Evolutionary conservation across 2,888 invertebrate species (phyloP).

Genomic region (Orthosia cruda): DNA sequence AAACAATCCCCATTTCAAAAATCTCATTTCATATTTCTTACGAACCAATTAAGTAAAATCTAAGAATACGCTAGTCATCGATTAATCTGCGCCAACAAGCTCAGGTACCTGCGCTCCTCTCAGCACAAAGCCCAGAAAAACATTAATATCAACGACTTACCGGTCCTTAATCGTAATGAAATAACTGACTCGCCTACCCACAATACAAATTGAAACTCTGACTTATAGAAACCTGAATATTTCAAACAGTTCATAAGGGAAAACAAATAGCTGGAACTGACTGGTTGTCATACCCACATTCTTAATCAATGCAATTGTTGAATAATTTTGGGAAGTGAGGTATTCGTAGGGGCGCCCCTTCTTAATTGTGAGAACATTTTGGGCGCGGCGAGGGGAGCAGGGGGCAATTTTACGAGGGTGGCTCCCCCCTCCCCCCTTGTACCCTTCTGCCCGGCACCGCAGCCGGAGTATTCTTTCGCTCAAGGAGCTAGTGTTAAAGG

Average conservation of each 20-base stretch:
- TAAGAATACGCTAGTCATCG: neutral
- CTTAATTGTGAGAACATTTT: slow-evolving; percentile 61
- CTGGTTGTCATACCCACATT: slow-evolving; percentile 20
- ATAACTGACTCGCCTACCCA: slow-evolving; percentile 11
- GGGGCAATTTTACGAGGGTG: slow-evolving; percentile 58
- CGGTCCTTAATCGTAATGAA: slow-evolving; percentile 7
- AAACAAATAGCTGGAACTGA: slow-evolving; percentile 21
- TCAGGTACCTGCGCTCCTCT: neutral
- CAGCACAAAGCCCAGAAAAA: neutral
- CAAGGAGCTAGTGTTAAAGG: slow-evolving; percentile 42
- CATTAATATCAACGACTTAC: slow-evolving; percentile 4
- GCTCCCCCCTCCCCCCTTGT: slow-evolving; percentile 9
- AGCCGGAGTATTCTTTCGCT: slow-evolving; percentile 47
- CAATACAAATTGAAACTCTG: slow-evolving; percentile 3
- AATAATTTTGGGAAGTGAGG: slow-evolving; percentile 54
- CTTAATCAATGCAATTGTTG: slow-evolving; percentile 57
- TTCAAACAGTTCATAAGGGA: slow-evolving; percentile 1
- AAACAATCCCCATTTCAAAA: neutral
- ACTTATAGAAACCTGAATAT: neutral
- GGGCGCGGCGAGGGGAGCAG: slow-evolving; percentile 23
- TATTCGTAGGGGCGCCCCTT: slow-evolving; percentile 46
- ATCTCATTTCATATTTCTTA: neutral
- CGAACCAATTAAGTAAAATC: neutral
- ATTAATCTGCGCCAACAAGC: slow-evolving; percentile 1
- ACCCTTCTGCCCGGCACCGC: slow-evolving; percentile 46